Percentiles rank a stretch among this genome's conserved stretches.
Evolutionary conservation across 2,797 vertebrate species (phyloP).

Genomic region (Enteromius paludinosus): DNA sequence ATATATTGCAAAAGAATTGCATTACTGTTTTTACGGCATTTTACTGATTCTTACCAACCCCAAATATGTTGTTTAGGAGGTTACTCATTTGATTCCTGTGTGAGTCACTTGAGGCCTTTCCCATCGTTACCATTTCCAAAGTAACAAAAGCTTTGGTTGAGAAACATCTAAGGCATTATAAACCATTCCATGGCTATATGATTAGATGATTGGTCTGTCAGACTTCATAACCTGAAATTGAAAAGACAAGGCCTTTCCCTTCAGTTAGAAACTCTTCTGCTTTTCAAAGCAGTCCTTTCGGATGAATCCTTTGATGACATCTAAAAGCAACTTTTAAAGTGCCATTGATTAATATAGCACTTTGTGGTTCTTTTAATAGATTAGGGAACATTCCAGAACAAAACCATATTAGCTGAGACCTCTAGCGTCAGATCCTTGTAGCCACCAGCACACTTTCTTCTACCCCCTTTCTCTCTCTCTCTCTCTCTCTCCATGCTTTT

Average conservation of each 20-base stretch:
- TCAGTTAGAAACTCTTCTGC: neutral
- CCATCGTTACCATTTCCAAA: neutral
- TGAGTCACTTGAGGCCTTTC: too few relatives aligned
- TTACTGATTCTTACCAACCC: neutral
- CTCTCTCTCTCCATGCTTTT: constrained; percentile 11
- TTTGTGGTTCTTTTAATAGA: neutral
- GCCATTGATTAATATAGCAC: neutral
- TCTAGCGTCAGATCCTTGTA: constrained; percentile 13
- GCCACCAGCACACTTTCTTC: constrained; percentile 38
- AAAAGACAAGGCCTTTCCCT: neutral
- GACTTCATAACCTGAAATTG: neutral
- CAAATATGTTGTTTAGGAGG: neutral
- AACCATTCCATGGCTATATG: neutral
- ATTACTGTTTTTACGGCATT: neutral
- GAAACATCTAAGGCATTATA: neutral
- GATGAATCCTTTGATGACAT: neutral
- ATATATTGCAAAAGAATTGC: too few relatives aligned
- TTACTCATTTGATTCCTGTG: neutral
- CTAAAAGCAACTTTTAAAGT: neutral
- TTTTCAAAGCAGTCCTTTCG: neutral
- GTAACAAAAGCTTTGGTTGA: neutral
- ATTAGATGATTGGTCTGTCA: neutral
- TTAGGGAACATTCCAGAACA: neutral
- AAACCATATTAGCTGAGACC: constrained; percentile 7
- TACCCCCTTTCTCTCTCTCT: neutral